Evolutionary conservation across 2,888 invertebrate genomes (phyloP).

Genomic region (Steinernema carpocapsae): DNA sequence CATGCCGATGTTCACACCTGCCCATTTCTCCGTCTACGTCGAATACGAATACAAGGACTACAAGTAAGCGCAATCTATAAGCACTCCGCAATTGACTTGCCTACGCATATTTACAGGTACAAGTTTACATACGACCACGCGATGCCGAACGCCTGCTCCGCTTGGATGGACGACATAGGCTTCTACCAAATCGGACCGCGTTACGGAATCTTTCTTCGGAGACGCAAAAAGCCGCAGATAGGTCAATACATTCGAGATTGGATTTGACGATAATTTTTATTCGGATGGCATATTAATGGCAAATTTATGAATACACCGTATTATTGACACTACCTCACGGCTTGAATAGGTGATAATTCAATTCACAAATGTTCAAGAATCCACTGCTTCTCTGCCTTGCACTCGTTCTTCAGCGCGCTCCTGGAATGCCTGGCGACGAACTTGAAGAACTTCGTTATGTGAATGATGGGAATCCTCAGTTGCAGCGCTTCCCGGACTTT

Average conservation of each 20-base stretch:
- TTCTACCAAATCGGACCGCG: constrained; percentile 17
- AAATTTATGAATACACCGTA: too few species aligned
- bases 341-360: too few species aligned
- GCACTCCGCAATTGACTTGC: not conserved
- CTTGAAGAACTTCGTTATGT: not conserved
- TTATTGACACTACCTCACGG: too few species aligned
- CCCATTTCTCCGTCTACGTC: not conserved
- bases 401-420: not conserved
- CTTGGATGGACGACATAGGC: not conserved
- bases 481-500: not conserved
- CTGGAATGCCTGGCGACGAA: not conserved
- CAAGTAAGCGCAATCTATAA: not conserved
- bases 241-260: not conserved
- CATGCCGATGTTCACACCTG: not conserved
- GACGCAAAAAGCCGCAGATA: not conserved
- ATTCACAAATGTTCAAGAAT: too few species aligned
- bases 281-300: too few species aligned
- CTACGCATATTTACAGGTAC: not conserved
- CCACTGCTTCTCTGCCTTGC: too few species aligned
- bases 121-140: not conserved
- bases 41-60: not conserved
- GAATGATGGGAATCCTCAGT: not conserved
- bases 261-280: not conserved
- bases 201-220: not conserved
- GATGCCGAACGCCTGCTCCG: not conserved